Conservation (phyloP, 2,888 invertebrate species). For the Icerya purchasi region DNA sequence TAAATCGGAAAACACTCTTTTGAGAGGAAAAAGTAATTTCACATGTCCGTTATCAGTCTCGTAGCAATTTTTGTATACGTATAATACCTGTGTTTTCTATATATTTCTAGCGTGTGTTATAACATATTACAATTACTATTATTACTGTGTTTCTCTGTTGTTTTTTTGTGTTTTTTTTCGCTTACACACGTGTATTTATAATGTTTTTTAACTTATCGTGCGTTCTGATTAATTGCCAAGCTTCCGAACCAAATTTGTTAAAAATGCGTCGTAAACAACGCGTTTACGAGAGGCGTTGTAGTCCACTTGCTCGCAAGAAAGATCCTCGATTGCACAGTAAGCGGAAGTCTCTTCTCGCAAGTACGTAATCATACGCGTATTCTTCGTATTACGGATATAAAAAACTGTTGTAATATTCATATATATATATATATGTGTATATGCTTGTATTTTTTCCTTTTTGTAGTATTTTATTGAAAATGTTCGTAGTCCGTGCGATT, state of each 20-base stretch:
- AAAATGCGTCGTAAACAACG: slow-evolving; percentile 84
- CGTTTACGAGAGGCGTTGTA: slow-evolving; percentile 73
- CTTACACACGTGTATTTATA: not conserved
- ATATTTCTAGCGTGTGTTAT: too few relatives aligned
- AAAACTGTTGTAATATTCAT: too few relatives aligned
- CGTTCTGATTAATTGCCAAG: slow-evolving; percentile 28
- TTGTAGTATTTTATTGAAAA: too few relatives aligned
- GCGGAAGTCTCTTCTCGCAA: slow-evolving; percentile 44
- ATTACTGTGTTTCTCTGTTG: too few relatives aligned
- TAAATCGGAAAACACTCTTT: too few relatives aligned
- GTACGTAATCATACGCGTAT: slow-evolving; percentile 25
- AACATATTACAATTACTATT: too few relatives aligned
- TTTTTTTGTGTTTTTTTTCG: not conserved
- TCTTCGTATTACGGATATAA: slow-evolving; percentile 5
- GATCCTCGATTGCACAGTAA: slow-evolving; percentile 46
- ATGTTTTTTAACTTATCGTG: slow-evolving; percentile 1
- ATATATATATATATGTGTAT: slow-evolving; percentile 23
- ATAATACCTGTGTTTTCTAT: too few relatives aligned
- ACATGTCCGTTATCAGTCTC: too few relatives aligned
- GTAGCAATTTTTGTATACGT: too few relatives aligned
- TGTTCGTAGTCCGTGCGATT: too few relatives aligned
- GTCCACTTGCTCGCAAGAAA: slow-evolving; percentile 66
- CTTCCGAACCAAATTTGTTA: slow-evolving; percentile 90
- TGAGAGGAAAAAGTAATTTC: too few relatives aligned
- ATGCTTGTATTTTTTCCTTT: slow-evolving; percentile 20